Base-by-base conservation (phyloP, 1,140 invertebrate genomes). In the Tetraneura akinire region DNA sequence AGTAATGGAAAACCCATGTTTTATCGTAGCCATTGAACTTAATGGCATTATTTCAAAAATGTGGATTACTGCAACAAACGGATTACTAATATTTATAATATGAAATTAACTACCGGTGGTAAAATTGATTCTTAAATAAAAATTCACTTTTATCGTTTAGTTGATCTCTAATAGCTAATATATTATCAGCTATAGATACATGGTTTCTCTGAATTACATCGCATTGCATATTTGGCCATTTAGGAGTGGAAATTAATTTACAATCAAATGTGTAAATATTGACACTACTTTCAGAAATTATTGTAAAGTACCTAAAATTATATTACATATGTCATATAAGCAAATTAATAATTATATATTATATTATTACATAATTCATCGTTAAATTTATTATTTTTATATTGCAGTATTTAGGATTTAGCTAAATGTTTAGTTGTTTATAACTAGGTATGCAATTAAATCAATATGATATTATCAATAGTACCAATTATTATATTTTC, bases 231-330 rank as follows among this genome's bases (percentile, higher is more conserved):
- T 81, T 91, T 21, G 90, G 90, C 91, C 92, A 96, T 83, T 91
- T 90, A n/a, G 94, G 93, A 83, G 90, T 90, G 45, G 91, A 91
- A 1, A 94, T 84, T 62, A 94, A 85, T 78, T 94, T 88, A 0
- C 96, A 96, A 86, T 97, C 94, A 85, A 97, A 98, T 81, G 91
- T 94, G 85, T 96, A 96, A 10, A 97, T 86, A 81, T 91, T 91
- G 3, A 96, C 85, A 62, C 88, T 88, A 53, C 89, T 89, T 83
- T 90, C 90, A 86, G 96, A 95, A 10, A 96, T 91, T 37, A 97
- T 84, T 78, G 96, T 87, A 83, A 98, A 92, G 85, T 94, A 91
- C 85, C 94, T 96, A 83, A 26, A 89, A 23, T 37, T 4, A 37
- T 37, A 37, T 37, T 37, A 37, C 8, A 37, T 37, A 37, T n/a